Evolutionary conservation across 2,797 vertebrate genomes (phyloP).

Genomic region (Myiotriccus ornatus): DNA sequence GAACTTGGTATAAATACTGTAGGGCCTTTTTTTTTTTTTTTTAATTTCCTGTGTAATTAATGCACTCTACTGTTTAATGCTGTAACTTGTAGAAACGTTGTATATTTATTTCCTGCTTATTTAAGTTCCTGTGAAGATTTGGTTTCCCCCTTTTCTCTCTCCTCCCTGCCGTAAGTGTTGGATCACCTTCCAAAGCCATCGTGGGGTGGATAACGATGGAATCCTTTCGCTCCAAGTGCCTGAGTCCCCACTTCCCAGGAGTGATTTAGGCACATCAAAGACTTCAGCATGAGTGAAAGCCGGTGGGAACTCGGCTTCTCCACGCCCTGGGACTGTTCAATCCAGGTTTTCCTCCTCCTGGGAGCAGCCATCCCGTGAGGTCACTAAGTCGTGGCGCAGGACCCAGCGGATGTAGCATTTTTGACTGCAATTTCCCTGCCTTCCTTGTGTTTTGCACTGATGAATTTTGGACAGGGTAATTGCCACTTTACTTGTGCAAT

Average conservation of each 20-base stretch:
- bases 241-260: not conserved
- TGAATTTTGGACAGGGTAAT: conserved; percentile 86
- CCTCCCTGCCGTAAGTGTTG: not conserved
- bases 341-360: not conserved
- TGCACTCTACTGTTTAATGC: conserved; percentile 81
- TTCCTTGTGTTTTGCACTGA: conserved; percentile 87
- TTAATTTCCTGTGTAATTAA: conserved; percentile 66
- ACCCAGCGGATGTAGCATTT: conserved; percentile 94
- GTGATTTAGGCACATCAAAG: conserved; percentile 12
- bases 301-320: not conserved
- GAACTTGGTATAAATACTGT: conserved; percentile 77
- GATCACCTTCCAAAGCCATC: conserved; percentile 14
- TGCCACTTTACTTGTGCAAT: conserved; percentile 90
- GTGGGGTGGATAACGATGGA: not conserved
- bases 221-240: not conserved
- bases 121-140: conserved; percentile 76
- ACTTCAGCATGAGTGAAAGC: not conserved
- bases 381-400: conserved; percentile 75
- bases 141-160: not conserved
- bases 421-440: conserved; percentile 80
- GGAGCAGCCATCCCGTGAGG: not conserved
- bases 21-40: conserved; percentile 26
- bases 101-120: conserved; percentile 85
- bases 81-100: conserved; percentile 79
- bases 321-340: not conserved